These are phyloP conservation scores for Moxostoma hubbsi DNA, from an alignment of 2,797 vertebrate genomes.

Conservation along the genomic window DNA sequence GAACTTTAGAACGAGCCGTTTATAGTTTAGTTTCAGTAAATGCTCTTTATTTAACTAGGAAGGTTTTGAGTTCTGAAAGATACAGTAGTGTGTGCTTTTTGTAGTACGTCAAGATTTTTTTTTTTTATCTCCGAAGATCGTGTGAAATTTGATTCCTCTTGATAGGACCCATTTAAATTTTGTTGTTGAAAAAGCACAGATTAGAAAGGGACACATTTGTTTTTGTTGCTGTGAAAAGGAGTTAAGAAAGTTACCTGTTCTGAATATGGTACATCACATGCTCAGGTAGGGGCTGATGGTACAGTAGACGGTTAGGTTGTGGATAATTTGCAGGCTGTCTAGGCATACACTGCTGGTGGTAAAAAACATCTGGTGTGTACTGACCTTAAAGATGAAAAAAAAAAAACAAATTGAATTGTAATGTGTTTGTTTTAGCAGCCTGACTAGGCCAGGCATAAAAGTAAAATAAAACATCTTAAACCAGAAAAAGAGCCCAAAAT, in stretches of 20 bases:
- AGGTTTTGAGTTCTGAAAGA: too few species aligned
- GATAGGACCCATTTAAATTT: not conserved
- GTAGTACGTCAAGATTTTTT: not conserved
- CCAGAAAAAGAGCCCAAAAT: too few species aligned
- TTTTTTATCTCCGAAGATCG: not conserved
- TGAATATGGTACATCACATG: not conserved
- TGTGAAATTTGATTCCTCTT: not conserved
- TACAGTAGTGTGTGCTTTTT: not conserved
- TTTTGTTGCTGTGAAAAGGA: not conserved
- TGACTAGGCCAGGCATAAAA: too few species aligned
- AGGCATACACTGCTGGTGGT: not conserved
- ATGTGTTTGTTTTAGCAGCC: too few species aligned
- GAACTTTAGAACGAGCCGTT: too few species aligned
- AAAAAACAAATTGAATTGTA: not conserved
- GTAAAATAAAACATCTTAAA: too few species aligned
- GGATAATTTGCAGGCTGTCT: not conserved
- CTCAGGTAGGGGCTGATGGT: not conserved
- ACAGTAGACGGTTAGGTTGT: not conserved
- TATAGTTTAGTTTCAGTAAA: too few species aligned
- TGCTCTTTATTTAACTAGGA: too few species aligned
- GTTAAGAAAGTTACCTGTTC: not conserved
- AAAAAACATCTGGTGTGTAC: not conserved
- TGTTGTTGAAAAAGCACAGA: not conserved
- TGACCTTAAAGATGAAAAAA: conserved; percentile 8
- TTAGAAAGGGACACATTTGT: not conserved